Evolutionary conservation across 2,113 vertebrate genomes (phyloP).

Genomic region (Psilopogon haemacephalus): DNA sequence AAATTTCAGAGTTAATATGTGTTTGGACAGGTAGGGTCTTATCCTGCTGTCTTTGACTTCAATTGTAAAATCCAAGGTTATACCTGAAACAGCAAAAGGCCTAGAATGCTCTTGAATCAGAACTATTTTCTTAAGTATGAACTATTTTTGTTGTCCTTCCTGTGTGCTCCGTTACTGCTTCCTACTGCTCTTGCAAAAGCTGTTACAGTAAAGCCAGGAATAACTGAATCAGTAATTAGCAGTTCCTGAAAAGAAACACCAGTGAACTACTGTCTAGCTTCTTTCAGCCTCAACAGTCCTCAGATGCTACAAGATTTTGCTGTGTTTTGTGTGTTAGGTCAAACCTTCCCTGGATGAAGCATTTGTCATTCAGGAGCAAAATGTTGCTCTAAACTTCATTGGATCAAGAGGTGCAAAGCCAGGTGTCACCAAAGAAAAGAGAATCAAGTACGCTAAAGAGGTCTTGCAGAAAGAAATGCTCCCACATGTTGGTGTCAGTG

Average conservation of each 20-base stretch:
- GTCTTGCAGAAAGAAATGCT: slow-evolving; percentile 98
- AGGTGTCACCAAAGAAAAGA: slow-evolving; percentile 95
- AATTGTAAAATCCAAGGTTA: background rate
- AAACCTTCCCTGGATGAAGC: slow-evolving; percentile 98
- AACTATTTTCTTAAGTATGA: background rate
- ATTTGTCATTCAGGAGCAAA: slow-evolving; percentile 98
- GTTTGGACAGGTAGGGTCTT: background rate
- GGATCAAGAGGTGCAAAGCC: slow-evolving; percentile 98
- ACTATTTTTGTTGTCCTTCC: background rate
- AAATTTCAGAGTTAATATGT: background rate
- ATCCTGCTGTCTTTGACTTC: background rate
- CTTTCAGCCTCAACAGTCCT: background rate
- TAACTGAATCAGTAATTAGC: background rate
- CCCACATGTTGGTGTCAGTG: slow-evolving; percentile 95
- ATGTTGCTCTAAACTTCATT: slow-evolving; percentile 97
- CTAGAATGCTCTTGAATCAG: background rate
- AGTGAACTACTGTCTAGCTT: background rate
- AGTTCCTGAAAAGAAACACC: background rate
- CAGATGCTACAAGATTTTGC: background rate
- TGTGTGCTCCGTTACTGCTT: background rate
- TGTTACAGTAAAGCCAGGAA: background rate
- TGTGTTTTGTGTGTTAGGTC: slow-evolving; percentile 74
- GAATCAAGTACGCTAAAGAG: slow-evolving; percentile 98
- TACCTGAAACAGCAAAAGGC: background rate
- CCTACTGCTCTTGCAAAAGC: background rate